Base-by-base conservation (phyloP, 2,113 vertebrate genomes). In the Pangasianodon gigas region DNA sequence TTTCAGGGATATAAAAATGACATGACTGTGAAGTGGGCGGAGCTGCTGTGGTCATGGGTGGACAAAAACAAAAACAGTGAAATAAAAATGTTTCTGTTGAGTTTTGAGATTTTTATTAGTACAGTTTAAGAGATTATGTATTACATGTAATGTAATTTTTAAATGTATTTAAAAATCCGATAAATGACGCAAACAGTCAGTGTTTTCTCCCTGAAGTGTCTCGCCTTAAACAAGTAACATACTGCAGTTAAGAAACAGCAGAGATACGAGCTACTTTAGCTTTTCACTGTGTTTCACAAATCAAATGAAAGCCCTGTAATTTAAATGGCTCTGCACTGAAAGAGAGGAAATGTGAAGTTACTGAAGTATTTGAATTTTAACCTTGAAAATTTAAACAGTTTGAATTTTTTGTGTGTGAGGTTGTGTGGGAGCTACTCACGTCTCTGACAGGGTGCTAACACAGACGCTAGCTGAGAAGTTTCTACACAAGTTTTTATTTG, bases 361-460 rank as follows among this genome's bases (percentile, higher is more conserved):
- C 1, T 69, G 4, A 65, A 29, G 14, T 5, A 37, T 4, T 37
- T 74, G n/a, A 41, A 75, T 0, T 24, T 41, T 16, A 19, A 74
- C 14, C 4, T 2, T 41, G 18, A 74, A 41, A 44, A 7, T 32
- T 14, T 69, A 13, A 26, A 71, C 1, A 9, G 18, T 44, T 2
- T 21, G 6, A 37, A 1, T 8, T 16, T 5, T 44, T 6, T 52
- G 26, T 81, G 29, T 16, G 48, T 52, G 79, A n/a, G n/a, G 14
- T 0, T 37, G 81, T 24, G 52, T 41, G 52, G 7, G 54, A 37
- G 52, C 21, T 65, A 88, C 91, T 90, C 54, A 91, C 91, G n/a
- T 84, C 51, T 86, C 11, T 11, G 54, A 80, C 21, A 1, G 1
- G 77, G 54, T 16, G 24, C 44, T 14, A 26, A n/a, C 19, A 48